phyloP scores from a whole-genome alignment of 1,140 invertebrate genomes.

The Anoplophora glabripennis region DNA sequence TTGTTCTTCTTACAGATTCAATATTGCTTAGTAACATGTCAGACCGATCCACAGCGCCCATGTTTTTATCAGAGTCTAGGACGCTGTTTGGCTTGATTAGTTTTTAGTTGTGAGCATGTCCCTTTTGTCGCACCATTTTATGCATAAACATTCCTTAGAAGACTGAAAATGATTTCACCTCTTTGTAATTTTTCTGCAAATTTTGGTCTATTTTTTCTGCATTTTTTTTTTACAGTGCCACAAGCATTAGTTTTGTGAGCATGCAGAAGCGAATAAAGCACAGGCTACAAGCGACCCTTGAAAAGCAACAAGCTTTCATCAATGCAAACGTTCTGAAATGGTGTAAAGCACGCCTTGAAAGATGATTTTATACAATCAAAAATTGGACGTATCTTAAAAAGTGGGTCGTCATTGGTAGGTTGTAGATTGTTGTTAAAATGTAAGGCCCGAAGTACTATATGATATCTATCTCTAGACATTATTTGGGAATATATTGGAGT shows the following conservation, averaged over 20 bases:
- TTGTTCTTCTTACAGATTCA: too few relatives aligned
- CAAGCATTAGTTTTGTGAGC: constrained; percentile 35
- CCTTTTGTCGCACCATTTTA: constrained; percentile 41
- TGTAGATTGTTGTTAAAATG: constrained; percentile 13
- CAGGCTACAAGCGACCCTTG: constrained; percentile 36
- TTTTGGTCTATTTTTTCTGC: constrained; percentile 39
- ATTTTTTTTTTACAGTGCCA: constrained; percentile 41
- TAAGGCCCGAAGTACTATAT: neutral
- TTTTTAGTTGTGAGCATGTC: too few relatives aligned
- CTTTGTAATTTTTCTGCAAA: constrained; percentile 31
- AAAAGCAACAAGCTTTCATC: constrained; percentile 39
- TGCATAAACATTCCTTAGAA: constrained; percentile 33
- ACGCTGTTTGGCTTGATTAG: too few relatives aligned
- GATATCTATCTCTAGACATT: constrained; percentile 9
- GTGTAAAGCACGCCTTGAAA: too few relatives aligned
- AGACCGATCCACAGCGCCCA: too few relatives aligned
- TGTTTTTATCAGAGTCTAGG: too few relatives aligned
- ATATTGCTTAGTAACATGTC: too few relatives aligned
- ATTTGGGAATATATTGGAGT: constrained; percentile 7
- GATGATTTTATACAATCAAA: too few relatives aligned
- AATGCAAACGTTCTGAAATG: neutral
- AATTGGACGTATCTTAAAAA: too few relatives aligned
- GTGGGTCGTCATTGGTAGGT: too few relatives aligned
- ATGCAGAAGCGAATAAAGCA: constrained; percentile 14
- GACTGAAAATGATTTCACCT: constrained; percentile 31